Conservation (phyloP, 1,140 invertebrate genomes). For the Calliopsis andreniformis region DNA sequence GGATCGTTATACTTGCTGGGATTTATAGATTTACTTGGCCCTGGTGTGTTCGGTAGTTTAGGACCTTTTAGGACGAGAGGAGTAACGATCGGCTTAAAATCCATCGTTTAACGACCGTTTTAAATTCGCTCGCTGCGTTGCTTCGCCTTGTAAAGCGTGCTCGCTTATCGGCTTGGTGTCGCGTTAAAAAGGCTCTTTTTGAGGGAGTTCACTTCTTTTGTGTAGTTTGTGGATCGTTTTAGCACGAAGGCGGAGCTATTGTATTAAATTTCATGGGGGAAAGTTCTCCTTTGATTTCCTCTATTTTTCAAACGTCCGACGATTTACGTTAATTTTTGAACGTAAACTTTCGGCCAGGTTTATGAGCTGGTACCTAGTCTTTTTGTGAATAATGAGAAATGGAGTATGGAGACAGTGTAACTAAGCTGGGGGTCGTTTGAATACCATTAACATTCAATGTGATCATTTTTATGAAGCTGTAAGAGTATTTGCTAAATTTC, state of each 20-base stretch:
- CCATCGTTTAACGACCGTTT: slow-evolving; percentile 66
- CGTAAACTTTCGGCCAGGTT: slow-evolving; percentile 3
- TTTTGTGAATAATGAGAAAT: neutral
- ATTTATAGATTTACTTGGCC: slow-evolving; percentile 64
- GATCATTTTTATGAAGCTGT: too few species aligned
- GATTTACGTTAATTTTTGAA: slow-evolving; percentile 13
- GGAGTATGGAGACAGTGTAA: too few species aligned
- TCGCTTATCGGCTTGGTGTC: slow-evolving; percentile 23
- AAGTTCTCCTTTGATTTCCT: neutral
- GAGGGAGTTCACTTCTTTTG: neutral
- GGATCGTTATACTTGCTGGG: slow-evolving; percentile 66
- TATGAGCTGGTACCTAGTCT: slow-evolving; percentile 9
- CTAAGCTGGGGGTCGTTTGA: too few species aligned
- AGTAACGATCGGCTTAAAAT: slow-evolving; percentile 64
- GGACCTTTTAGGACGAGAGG: slow-evolving; percentile 56
- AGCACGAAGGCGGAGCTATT: neutral
- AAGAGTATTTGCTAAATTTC: too few species aligned
- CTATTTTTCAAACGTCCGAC: neutral
- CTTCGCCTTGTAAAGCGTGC: slow-evolving; percentile 25
- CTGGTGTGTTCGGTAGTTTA: slow-evolving; percentile 55
- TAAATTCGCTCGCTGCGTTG: slow-evolving; percentile 58
- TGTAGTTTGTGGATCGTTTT: too few species aligned
- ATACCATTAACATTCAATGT: too few species aligned
- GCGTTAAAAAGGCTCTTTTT: neutral
- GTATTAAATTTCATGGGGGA: neutral